Base-by-base conservation (phyloP, 2,113 vertebrate genomes). In the Arizona elegans region DNA sequence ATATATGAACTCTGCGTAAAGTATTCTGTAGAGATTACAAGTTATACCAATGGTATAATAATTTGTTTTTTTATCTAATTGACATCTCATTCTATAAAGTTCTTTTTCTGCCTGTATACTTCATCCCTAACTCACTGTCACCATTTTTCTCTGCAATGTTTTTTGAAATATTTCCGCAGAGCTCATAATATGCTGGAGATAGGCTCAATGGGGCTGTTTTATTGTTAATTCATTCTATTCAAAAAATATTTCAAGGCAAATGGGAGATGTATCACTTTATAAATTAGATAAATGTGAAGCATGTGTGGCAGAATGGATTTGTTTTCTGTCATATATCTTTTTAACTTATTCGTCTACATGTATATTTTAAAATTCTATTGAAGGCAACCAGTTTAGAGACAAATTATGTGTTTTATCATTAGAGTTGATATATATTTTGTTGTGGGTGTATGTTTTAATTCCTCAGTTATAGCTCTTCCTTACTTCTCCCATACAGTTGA, bases 361-460 rank as follows among this genome's bases (percentile, higher is more conserved):
- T 94, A 94, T 94, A 95, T 93, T 96, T 95, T 92, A 94, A 95
- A 90, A 92, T 47, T 92, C 21, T 91, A 38, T 33, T 88, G 88
- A 95, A n/a, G 54, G 94, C 55, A n/a, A 52, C 93, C 53, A 94
- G 89, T 86, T n/a, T 93, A 94, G 33, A 33, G 52, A 54, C 47
- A 87, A 93, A 87, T 43, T 19, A 10, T 91, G 50, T 93, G 92
- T 93, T 94, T 43, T 93, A 92, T 86, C 88, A 89, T 88, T 24
- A 96, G 38, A 87, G 90, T 91, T 92, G 90, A 95, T 85, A 13
- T 9, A 81, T 50, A 91, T 33, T 93, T 12, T 91, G 47, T 50
- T 33, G 56, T 19, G 1, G n/a, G 1, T 21, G 5, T 55, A n/a
- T 92, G 54, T 17, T 0, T 55, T 95, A 92, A 62, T 19, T 92